phyloP scores from a whole-genome alignment of 2,797 vertebrate genomes.

The Gouania willdenowi region DNA sequence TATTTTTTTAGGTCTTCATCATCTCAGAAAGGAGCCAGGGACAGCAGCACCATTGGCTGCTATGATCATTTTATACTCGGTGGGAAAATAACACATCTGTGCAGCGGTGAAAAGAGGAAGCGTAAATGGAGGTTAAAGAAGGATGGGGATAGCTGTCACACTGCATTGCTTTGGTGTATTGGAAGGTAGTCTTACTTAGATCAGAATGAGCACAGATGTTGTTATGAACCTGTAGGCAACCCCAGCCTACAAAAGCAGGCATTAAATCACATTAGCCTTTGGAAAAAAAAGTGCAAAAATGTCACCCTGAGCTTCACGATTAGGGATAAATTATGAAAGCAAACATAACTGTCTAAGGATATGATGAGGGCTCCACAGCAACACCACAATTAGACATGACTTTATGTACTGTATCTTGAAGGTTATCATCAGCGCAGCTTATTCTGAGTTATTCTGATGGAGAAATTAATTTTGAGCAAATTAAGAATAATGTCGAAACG shows the following conservation, averaged over 20 bases:
- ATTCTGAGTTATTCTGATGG: too few relatives aligned
- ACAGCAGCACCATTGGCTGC: constrained; percentile 12
- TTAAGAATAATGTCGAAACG: too few relatives aligned
- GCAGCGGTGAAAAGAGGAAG: constrained; percentile 17
- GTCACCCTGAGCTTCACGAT: neutral
- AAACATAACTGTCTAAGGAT: too few relatives aligned
- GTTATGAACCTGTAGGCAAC: constrained; percentile 69
- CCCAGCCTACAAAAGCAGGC: constrained; percentile 69
- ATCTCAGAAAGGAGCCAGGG: constrained; percentile 17
- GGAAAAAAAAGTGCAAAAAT: constrained; percentile 3
- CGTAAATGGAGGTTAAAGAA: constrained; percentile 19
- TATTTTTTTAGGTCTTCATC: constrained; percentile 1
- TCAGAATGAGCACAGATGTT: too few relatives aligned
- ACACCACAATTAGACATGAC: too few relatives aligned
- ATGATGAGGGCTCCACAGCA: too few relatives aligned
- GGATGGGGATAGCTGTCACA: constrained; percentile 53
- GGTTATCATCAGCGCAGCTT: too few relatives aligned
- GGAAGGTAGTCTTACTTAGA: constrained; percentile 71
- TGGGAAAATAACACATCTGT: constrained; percentile 33
- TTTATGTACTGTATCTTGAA: too few relatives aligned
- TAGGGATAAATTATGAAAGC: too few relatives aligned
- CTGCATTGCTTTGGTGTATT: constrained; percentile 63
- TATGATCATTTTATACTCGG: constrained; percentile 28
- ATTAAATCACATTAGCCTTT: constrained; percentile 52
- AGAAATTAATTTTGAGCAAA: too few relatives aligned